Evolutionary conservation across 2,113 vertebrate species (phyloP), one percentile per base, ranked within the genome.

Genomic region (Melanerpes formicivorus): DNA sequence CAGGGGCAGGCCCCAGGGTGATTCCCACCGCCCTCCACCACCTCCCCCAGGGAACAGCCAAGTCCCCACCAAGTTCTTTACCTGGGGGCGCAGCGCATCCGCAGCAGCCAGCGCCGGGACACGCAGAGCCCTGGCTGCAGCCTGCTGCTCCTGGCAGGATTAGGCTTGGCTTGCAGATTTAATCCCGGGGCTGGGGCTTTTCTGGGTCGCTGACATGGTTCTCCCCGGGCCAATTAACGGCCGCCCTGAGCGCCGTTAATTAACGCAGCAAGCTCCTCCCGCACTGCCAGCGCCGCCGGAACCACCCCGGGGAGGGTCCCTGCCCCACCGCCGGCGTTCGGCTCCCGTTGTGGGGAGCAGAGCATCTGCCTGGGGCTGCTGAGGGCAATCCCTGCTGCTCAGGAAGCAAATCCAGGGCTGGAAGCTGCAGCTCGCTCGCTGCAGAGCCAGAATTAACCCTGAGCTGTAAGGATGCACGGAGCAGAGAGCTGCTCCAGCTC

Each of bases 191-290:
- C 92, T 3, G 13, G 37, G 85, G 66, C 42, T 29, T 93, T 96
- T 91, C 93, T 95, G 92, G 95, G 93, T 95, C 55, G 2, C 18
- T 84, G 95, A 80, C 93, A 90, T 3, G 80, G 77, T 93, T 94
- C 86, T 46, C 71, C 12, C 67, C 4, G 73, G 3, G 2, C 76
- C 5, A 72, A 90, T 91, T 30, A 85, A 23, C 10, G 2, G 1
- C 23, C n/a, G 46, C 80, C 13, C 6, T 85, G 86, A 94, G 85
- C 12, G 0, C 80, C 10, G 90, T 79, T 52, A 52, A 52, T 52
- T 52, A 52, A 22, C 50, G 50, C 10, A 60, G 34, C 60, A 0
- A 74, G n/a, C 37, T 80, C 78, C 66, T 75, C 22, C 62, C 10
- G 42, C 3, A 1, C 11, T 1, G 27, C 1, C 56, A 1, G 30